These are phyloP conservation scores for Aphodius sticticus DNA, from an alignment of 2,888 invertebrate species.

Conservation along the genomic window DNA sequence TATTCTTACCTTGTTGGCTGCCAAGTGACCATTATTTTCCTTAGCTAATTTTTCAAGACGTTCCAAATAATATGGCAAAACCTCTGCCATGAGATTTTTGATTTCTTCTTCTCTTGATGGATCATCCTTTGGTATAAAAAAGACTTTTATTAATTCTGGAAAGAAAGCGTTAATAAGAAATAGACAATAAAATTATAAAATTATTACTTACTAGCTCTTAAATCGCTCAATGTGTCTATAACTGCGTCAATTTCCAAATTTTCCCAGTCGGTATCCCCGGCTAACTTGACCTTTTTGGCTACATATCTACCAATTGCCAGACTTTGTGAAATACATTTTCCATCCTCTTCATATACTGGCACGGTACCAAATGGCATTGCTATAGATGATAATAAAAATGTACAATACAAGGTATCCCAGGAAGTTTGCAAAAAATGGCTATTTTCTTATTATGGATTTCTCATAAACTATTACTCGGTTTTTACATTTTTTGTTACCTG, in stretches of 20 bases:
- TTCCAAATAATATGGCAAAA: slow-evolving; percentile 4
- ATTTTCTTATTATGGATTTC: too few species aligned
- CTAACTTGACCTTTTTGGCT: slow-evolving; percentile 12
- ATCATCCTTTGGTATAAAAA: neutral
- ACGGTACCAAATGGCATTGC: slow-evolving; percentile 15
- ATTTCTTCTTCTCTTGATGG: neutral
- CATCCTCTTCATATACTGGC: slow-evolving; percentile 12
- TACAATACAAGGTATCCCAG: too few species aligned
- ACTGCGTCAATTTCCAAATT: slow-evolving; percentile 19
- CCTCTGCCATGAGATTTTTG: neutral
- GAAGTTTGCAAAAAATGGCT: too few species aligned
- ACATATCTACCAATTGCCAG: slow-evolving; percentile 11
- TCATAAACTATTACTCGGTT: too few species aligned
- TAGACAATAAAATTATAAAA: neutral
- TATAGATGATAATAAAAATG: neutral
- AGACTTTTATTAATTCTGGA: slow-evolving; percentile 7
- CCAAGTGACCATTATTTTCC: slow-evolving; percentile 19
- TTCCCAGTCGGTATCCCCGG: slow-evolving; percentile 17
- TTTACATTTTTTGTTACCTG: too few species aligned
- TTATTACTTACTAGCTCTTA: neutral
- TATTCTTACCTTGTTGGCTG: neutral
- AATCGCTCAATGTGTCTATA: neutral
- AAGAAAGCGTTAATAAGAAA: neutral
- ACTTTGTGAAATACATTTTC: slow-evolving; percentile 9
- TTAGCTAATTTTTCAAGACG: slow-evolving; percentile 15